phyloP scores from a whole-genome alignment of 2,797 vertebrate genomes.

The Cottoperca gobio region DNA sequence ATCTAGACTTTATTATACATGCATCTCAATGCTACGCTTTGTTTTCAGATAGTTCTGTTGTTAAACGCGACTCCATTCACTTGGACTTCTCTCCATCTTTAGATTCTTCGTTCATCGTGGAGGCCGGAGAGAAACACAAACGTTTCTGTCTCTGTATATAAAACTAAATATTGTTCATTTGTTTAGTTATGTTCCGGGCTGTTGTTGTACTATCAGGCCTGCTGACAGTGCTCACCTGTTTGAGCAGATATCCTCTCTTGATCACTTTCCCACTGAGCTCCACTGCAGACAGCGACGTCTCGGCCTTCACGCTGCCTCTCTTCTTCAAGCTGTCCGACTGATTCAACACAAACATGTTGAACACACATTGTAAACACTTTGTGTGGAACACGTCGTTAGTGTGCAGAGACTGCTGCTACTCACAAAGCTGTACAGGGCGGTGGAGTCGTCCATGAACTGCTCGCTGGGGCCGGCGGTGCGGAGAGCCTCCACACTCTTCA shows the following conservation, averaged over 20 bases:
- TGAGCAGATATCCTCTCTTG: conserved; percentile 93
- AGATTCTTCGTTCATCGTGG: too few relatives aligned
- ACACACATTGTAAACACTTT: too few relatives aligned
- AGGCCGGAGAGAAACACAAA: too few relatives aligned
- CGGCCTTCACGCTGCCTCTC: conserved; percentile 86
- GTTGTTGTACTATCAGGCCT: not conserved
- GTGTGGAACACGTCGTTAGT: too few relatives aligned
- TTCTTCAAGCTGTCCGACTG: conserved; percentile 90
- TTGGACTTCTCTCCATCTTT: too few relatives aligned
- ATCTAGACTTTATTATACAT: too few relatives aligned
- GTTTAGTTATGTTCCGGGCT: not conserved
- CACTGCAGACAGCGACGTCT: conserved; percentile 85
- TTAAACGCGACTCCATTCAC: too few relatives aligned
- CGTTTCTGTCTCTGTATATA: too few relatives aligned
- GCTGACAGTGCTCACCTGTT: conserved; percentile 86
- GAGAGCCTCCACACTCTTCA: conserved; percentile 86
- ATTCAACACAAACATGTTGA: conserved; percentile 22
- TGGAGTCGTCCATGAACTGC: conserved; percentile 94
- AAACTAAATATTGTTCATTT: not conserved
- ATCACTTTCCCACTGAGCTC: conserved; percentile 92
- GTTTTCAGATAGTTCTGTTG: too few relatives aligned
- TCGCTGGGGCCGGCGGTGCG: conserved; percentile 86
- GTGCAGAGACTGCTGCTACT: conserved; percentile 43
- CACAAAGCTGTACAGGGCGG: conserved; percentile 91
- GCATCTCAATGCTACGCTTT: too few relatives aligned